Evolutionary conservation across 1,140 invertebrate species (phyloP), one percentile per base, ranked within the genome.

Genomic region (Achatina immaculata): DNA sequence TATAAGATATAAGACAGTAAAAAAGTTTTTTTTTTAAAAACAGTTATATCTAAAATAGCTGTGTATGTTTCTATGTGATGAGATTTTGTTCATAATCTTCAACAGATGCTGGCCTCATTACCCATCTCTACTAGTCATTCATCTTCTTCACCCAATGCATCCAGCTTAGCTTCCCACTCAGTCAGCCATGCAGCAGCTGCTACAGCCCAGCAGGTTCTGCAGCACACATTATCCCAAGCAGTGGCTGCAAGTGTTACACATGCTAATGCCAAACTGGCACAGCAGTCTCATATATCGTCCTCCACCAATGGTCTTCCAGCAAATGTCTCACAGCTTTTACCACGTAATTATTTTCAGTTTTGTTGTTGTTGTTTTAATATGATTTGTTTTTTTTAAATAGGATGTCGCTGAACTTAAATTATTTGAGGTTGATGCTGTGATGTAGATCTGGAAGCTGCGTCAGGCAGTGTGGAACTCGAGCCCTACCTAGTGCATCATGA

Each of bases 241-340:
- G 78, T 68, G n/a, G 51, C 74, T 65, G 68, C 76, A 78, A 84
- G 74, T 82, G 78, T 77, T 43, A 74, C 80, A n/a, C 80, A 81
- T 24, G 72, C 75, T 14, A 80, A 43, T 74, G 34, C 58, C 62
- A 81, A 83, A 75, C 75, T 81, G 38, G 74, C 80, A 19, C 83
- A 84, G 66, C 81, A 83, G 28, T 45, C 83, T 7, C 80, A 77
- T 19, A 65, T 77, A 24, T 75, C 81, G 68, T 69, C 83, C 31
- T 78, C 83, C 16, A 82, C 85, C 48, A 86, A 87, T 80, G 86
- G 85, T 80, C 86, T 87, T 82, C 89, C 83, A 66, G 86, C 90
- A 72, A 87, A 88, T 85, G 87, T 89, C 81, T 87, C 86, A 83
- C 85, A 90, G 80, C 82, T 90, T 62, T 80, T 91, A 65, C 89